Conservation (phyloP, 2,797 vertebrate genomes). For the Periophthalmus magnuspinnatus region DNA sequence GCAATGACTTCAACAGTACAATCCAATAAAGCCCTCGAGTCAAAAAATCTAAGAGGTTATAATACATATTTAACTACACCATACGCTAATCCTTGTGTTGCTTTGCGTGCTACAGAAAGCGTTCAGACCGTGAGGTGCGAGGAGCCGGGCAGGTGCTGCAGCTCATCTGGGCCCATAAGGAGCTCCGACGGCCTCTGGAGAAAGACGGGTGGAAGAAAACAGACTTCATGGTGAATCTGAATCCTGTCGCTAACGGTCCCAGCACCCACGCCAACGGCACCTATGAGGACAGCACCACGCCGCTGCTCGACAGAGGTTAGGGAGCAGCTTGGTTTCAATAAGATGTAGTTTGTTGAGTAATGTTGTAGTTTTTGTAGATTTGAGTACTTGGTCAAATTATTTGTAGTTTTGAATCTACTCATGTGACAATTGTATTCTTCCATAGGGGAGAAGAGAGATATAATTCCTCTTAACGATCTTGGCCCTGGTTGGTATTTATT, state of each 20-base stretch:
- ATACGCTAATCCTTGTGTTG: background rate
- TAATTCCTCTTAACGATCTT: conserved; percentile 94
- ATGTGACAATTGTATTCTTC: background rate
- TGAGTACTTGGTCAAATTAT: background rate
- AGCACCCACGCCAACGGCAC: conserved; percentile 80
- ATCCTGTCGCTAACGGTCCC: conserved; percentile 71
- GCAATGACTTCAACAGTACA: too few relatives aligned
- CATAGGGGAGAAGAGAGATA: conserved; percentile 86
- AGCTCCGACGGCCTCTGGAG: conserved; percentile 90
- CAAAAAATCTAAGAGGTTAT: too few relatives aligned
- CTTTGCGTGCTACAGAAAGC: conserved; percentile 77
- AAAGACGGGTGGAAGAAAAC: conserved; percentile 99
- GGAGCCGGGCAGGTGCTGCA: conserved; percentile 91
- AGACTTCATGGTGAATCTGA: conserved; percentile 89
- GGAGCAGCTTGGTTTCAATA: background rate
- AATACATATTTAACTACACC: too few relatives aligned
- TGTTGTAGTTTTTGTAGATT: background rate
- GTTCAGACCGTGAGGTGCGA: conserved; percentile 91
- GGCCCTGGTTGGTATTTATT: conserved; percentile 82
- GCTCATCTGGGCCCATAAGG: conserved; percentile 94
- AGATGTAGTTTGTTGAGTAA: background rate
- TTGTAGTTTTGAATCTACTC: background rate
- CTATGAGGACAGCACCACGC: conserved; percentile 93
- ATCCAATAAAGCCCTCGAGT: too few relatives aligned
- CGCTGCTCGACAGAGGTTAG: conserved; percentile 90